Base-by-base conservation (phyloP, 37 sponge, comb jelly and placozoan genomes). In the Cliona cf. orientalis region DNA sequence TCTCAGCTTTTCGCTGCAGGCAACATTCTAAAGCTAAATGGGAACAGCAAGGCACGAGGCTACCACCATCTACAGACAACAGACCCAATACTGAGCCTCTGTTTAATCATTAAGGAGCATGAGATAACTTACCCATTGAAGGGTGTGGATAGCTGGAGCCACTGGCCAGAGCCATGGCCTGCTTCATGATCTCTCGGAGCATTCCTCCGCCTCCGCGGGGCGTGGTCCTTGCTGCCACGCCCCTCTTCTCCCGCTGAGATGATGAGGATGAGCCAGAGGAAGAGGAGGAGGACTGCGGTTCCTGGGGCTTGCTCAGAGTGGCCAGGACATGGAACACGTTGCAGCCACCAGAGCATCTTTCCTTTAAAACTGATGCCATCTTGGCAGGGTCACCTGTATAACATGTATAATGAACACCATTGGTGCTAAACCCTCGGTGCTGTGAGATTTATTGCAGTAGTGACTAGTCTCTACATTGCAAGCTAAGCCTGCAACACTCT, bases 321-420 rank as follows among this genome's bases (percentile, higher is more conserved):
- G 89, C 79, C 2, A 92, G 69, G 19, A 84, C 69, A 46, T 92
- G 93, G n/a, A 92, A 56, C 53, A 92, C 66, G 66, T 92, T 92
- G 80, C 75, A 87, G 11, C 93, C 89, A 5, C 93, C 93, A 69
- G 78, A 75, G 63, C 72, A 73, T 31, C 67, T 46, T 61, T 88
- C 93, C n/a, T 43, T 72, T 7, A 91, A 88, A 11, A 55, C 59
- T 5, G 58, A 6, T 4, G 66, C 33, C 36, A 77, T 34, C 43
- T 28, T 29, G 2, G 57, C 34, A n/a, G 81, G 60, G n/a, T 72
- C 62, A 32, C 72, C 83, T 82, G 40, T 0, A 29, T n/a, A n/a
- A n/a, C n/a, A n/a, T n/a, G n/a, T n/a, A n/a, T n/a, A n/a, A n/a
- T n/a, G n/a, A n/a, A n/a, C n/a, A n/a, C n/a, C n/a, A n/a, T n/a